phyloP scores from a whole-genome alignment of 1,140 invertebrate genomes.

The Globodera rostochiensis region DNA sequence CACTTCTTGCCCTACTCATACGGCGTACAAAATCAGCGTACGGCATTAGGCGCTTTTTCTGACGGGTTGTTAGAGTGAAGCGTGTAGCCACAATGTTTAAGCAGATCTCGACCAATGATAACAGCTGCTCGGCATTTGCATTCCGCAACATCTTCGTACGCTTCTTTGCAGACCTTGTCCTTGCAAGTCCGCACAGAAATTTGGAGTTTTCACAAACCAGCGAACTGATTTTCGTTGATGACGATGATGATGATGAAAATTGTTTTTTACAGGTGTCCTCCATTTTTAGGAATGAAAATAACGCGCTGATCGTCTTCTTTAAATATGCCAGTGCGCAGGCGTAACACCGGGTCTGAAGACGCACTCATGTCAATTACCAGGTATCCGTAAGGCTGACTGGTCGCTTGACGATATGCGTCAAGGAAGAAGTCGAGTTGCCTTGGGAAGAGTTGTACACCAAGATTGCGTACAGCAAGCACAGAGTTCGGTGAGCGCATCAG shows the following conservation, averaged over 20 bases:
- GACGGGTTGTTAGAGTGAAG: slow-evolving; percentile 12
- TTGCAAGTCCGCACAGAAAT: not conserved
- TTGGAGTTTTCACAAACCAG: not conserved
- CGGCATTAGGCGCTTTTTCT: slow-evolving; percentile 25
- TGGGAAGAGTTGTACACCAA: slow-evolving; percentile 26
- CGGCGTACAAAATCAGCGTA: slow-evolving; percentile 33
- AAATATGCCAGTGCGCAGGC: slow-evolving; percentile 19
- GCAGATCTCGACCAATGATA: slow-evolving; percentile 29
- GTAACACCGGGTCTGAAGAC: slow-evolving; percentile 3
- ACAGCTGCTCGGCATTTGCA: not conserved
- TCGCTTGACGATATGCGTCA: not conserved
- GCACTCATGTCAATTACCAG: slow-evolving; percentile 24
- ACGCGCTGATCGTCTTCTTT: not conserved
- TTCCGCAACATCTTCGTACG: not conserved
- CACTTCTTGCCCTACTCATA: slow-evolving; percentile 20
- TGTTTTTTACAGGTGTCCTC: not conserved
- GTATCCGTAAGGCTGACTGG: slow-evolving; percentile 13
- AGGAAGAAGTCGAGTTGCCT: too few species aligned
- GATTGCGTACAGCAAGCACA: not conserved
- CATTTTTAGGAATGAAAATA: slow-evolving; percentile 18
- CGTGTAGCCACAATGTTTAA: slow-evolving; percentile 25
- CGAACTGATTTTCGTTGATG: not conserved
- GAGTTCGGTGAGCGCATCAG: slow-evolving; percentile 28
- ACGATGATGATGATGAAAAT: too few species aligned
- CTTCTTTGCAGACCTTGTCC: slow-evolving; percentile 15